Base-by-base conservation (phyloP, 1,140 invertebrate genomes). In the Apis florea region DNA sequence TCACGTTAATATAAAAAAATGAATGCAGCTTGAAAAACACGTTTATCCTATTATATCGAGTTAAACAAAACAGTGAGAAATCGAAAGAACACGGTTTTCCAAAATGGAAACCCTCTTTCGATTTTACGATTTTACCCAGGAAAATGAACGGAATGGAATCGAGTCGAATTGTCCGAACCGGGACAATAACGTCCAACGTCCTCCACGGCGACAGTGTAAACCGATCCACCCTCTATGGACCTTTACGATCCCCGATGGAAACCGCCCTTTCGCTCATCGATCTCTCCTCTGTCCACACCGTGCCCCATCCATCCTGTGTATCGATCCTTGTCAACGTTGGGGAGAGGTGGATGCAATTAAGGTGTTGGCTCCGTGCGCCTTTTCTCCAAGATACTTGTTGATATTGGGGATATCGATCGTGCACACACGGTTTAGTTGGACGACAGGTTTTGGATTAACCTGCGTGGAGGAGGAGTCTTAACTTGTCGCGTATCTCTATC, bases 171-270 rank as follows among this genome's bases (percentile, higher is more conserved):
- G n/a, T n/a, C n/a, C n/a, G n/a, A n/a, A n/a, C n/a, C n/a, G 54
- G 76, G 76, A 78, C 54, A 78, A 78, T 78, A 78, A 78, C 51
- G 47, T 54, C 21, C 21, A 15, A 12, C 70, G 19, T 24, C 24
- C 10, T 54, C 26, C 47, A 51, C n/a, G 24, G 47, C n/a, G 12
- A 51, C 8, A 74, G 11, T 31, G 61, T 24, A 40, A 75, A 75
- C 73, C 49, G 26, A 75, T 40, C 59, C 51, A 58, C 21, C 51
- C 19, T 15, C 26, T 15, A 26, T n/a, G 61, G 13, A 64, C 49
- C 31, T 6, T 5, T 2, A 31, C 61, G 26, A 66, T 40, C 61
- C 66, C 26, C 9, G 47, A 2, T 51, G 8, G 49, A 54, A 53
- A 63, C 58, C 72, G 15, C 8, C 51, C 31, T 76, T 76, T 47